Evolutionary conservation across 1,140 invertebrate genomes (phyloP).

Genomic region (Frieseomelitta varia): DNA sequence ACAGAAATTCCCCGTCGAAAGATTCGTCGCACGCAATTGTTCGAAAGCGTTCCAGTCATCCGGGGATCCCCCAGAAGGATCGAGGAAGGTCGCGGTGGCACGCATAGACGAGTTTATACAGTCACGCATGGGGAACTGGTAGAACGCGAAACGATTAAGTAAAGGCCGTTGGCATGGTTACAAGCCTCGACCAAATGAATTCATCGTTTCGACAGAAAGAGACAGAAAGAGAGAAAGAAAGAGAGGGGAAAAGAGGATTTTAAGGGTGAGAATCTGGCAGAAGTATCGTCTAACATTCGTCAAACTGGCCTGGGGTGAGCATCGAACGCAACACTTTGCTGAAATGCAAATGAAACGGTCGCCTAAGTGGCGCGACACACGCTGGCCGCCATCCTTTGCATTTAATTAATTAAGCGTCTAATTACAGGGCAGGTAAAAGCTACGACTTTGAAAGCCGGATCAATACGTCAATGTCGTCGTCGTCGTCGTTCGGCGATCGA

Average conservation of each 20-base stretch:
- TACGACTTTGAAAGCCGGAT: conserved; percentile 29
- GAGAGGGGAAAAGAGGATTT: not conserved
- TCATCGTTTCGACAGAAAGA: conserved; percentile 17
- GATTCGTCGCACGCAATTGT: not conserved
- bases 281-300: not conserved
- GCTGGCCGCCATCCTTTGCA: not conserved
- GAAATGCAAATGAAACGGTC: conserved; percentile 21
- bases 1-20: not conserved
- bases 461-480: conserved; percentile 39
- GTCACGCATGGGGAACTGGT: conserved; percentile 26
- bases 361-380: not conserved
- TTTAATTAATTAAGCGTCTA: conserved; percentile 41
- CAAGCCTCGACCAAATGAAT: conserved; percentile 59
- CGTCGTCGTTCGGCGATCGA: not conserved
- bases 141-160: conserved; percentile 34
- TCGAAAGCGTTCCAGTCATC: not conserved
- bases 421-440: conserved; percentile 32
- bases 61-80: not conserved
- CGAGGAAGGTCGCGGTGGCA: conserved; percentile 17
- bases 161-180: conserved; percentile 72
- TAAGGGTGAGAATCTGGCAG: not conserved
- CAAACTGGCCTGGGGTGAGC: no score
- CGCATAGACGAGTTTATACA: conserved; percentile 42
- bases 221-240: not conserved
- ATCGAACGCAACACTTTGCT: not conserved